A percentile compares a stretch with the other conserved stretches of the same genome.
phyloP scores from a whole-genome alignment of 2,888 invertebrate species.

The Scaptodrosophila latifasciaeformis region DNA sequence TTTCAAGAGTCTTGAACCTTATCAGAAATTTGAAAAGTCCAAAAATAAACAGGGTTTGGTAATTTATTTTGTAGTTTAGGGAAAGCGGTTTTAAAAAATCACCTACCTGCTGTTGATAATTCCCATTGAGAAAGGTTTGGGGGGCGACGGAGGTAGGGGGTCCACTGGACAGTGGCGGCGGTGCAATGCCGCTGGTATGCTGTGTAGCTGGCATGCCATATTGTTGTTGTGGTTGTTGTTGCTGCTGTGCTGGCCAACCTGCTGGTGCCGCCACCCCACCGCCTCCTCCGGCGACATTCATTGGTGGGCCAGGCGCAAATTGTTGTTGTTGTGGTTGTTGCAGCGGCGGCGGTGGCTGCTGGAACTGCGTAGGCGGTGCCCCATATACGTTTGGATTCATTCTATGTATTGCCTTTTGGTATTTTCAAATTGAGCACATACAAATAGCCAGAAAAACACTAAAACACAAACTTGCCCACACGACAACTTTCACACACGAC shows the following conservation, averaged over 20 bases:
- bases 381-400: constrained; percentile 73
- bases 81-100: no score
- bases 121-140: constrained; percentile 70
- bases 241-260: constrained; percentile 49
- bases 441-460: neutral
- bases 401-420: constrained; percentile 8
- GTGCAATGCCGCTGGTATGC: constrained; percentile 32
- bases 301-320: constrained; percentile 42
- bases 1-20: no score
- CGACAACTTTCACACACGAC: constrained; percentile 53
- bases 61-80: constrained; percentile 1
- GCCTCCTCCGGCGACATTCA: constrained; percentile 26
- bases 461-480: constrained; percentile 18
- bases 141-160: constrained; percentile 20
- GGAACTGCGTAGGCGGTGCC: constrained; percentile 69
- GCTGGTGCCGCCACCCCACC: constrained; percentile 34
- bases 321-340: constrained; percentile 23
- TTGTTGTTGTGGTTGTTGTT: constrained; percentile 43
- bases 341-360: constrained; percentile 32
- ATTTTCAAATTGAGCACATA: constrained; percentile 28
- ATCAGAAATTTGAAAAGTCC: no score
- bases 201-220: constrained; percentile 48
- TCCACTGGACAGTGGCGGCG: constrained; percentile 1
- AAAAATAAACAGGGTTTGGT: neutral
- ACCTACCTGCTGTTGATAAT: constrained; percentile 73